A percentile compares a stretch with the other conserved stretches of the same genome.
phyloP scores from a whole-genome alignment of 2,888 invertebrate species.

The Lithophane ornitopus region DNA sequence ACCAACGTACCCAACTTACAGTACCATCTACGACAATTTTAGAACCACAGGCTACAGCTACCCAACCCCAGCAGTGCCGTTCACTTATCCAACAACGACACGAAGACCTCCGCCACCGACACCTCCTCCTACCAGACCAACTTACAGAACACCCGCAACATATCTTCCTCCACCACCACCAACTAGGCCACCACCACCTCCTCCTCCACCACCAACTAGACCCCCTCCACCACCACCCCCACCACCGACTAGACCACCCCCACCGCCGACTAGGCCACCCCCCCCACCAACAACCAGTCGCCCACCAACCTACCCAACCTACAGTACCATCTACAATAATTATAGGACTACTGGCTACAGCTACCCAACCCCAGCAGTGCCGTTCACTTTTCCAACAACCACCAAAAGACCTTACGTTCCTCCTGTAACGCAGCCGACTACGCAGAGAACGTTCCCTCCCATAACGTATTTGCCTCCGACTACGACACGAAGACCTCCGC shows the following conservation, averaged over 20 bases:
- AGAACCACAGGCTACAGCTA: conserved; percentile 69
- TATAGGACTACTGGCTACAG: conserved; percentile 67
- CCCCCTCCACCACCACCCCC: conserved; percentile 61
- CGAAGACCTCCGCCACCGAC: conserved; percentile 48
- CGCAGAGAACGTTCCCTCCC: conserved; percentile 30
- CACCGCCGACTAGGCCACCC: conserved; percentile 17
- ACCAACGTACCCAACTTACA: conserved; percentile 17
- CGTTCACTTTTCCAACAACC: conserved; percentile 64
- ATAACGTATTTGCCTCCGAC: conserved; percentile 33
- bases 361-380: conserved; percentile 61
- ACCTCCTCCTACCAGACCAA: conserved; percentile 21
- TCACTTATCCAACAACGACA: conserved; percentile 63
- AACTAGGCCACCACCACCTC: conserved; percentile 14
- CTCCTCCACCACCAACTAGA: conserved; percentile 36
- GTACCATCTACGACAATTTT: conserved; percentile 20
- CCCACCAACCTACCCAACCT: conserved; percentile 16
- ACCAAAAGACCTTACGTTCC: conserved; percentile 40
- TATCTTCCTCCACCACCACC: conserved; percentile 57
- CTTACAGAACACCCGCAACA: conserved; percentile 20
- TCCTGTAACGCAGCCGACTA: conserved; percentile 41
- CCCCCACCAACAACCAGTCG: conserved; percentile 44
- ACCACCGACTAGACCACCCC: conserved; percentile 47
- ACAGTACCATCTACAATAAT: conserved; percentile 8
- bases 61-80: conserved; percentile 58
- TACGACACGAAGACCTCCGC: conserved; percentile 42